Evolutionary conservation across 2,888 invertebrate species (phyloP), one percentile per base, ranked within the genome.

Genomic region (Meta bourneti): DNA sequence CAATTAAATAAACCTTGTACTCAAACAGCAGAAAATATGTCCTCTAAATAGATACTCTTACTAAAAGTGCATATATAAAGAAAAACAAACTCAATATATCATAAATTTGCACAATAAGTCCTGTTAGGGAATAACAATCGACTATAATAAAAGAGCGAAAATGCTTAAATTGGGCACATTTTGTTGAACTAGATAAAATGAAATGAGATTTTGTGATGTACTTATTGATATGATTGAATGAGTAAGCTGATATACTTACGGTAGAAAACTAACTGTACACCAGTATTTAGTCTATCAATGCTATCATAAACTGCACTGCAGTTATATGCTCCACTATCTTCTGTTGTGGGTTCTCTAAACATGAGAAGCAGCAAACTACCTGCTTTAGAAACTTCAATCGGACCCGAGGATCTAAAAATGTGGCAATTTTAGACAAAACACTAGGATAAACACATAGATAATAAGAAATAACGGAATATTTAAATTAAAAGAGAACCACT

Each of bases 301-400:
- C 93, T 94, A 92, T 97, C 97, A 95, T 98, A 98, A 92, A 96
- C 96, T n/a, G 97, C 97, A 52, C 96, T 96, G 94, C 98, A 98
- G 93, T 96, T 97, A 95, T 98, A 98, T 94, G 95, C 96, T 91
- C 98, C 98, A 70, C 96, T 97, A 96, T 98, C 97, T 89, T 97
- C 96, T 6, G 87, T 79, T n/a, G 93, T 91, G 13, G 93, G 93
- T 54, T 83, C 77, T 79, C 90, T 89, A 70, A 93, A 93, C 86
- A 93, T 92, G 20, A 93, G 83, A 34, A 93, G 79, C 8, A 93
- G 75, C 16, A 86, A 79, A 79, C 78, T 81, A n/a, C 83, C 93
- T 19, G 89, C 81, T 75, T 85, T 87, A 16, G 92, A 90, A 78
- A 90, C 90, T 85, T 92, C 90, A 51, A 90, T 85, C 7, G 92